Percentiles rank a stretch among this genome's conserved stretches.
These are phyloP conservation scores for Urocitellus parryii DNA, from an alignment of 2,113 vertebrate genomes.

Conservation along the genomic window DNA sequence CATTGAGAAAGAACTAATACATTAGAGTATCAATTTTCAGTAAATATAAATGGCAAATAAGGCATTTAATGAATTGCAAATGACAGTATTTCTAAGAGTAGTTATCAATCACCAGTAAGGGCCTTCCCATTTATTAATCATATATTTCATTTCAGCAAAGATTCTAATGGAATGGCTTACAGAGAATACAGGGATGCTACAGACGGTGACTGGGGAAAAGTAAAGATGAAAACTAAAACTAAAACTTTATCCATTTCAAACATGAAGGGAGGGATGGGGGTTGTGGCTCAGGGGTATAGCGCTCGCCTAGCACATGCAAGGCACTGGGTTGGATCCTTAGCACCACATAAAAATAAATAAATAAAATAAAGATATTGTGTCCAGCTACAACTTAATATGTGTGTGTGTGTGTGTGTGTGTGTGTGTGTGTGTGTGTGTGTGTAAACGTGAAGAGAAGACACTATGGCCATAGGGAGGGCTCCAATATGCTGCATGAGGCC, in stretches of 20 bases:
- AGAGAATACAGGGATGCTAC: conserved; percentile 48
- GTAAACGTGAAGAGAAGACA: too few relatives aligned
- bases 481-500: background rate
- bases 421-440: too few relatives aligned
- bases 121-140: conserved; percentile 76
- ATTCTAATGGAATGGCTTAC: conserved; percentile 20
- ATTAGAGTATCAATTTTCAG: conserved; percentile 81
- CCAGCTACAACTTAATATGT: too few relatives aligned
- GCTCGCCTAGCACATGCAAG: too few relatives aligned
- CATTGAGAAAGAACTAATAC: conserved; percentile 82
- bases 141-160: conserved; percentile 73
- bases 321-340: too few relatives aligned
- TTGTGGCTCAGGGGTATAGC: too few relatives aligned
- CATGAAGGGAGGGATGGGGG: background rate
- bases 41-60: conserved; percentile 85
- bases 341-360: too few relatives aligned
- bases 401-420: too few relatives aligned
- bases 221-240: conserved; percentile 28
- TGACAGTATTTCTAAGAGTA: conserved; percentile 81
- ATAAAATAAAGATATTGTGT: too few relatives aligned
- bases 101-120: conserved; percentile 79
- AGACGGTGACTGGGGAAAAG: background rate
- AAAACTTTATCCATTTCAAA: conserved; percentile 51
- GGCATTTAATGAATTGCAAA: conserved; percentile 84
- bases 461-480: background rate